Conservation (phyloP, 35 echinoderm and acorn worm genomes). For the Apostichopus californicus region DNA sequence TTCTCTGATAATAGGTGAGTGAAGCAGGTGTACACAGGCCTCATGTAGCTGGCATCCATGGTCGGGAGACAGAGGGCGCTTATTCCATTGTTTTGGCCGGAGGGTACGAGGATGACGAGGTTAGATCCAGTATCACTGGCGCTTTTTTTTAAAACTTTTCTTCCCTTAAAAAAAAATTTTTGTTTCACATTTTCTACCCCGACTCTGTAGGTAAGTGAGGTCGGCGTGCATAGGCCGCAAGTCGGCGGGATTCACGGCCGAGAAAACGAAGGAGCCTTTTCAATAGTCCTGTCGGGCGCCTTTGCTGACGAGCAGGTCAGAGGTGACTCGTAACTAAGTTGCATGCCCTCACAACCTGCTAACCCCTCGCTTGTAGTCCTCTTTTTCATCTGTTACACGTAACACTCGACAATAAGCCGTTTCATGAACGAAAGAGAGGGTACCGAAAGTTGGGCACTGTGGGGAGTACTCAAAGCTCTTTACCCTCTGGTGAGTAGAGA, state of each 20-base stretch:
- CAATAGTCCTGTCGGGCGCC: conserved; percentile 58
- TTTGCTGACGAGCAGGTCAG: conserved; percentile 58
- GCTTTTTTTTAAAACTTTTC: neutral
- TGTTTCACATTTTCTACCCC: conserved; percentile 22
- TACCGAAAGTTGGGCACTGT: no score
- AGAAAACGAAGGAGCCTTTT: conserved; percentile 56
- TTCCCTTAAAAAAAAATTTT: conserved; percentile 30
- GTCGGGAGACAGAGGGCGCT: conserved; percentile 91
- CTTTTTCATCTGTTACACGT: neutral
- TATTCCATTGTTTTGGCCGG: conserved; percentile 99
- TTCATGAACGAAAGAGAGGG: neutral
- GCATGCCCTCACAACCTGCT: conserved; percentile 44
- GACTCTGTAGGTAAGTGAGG: conserved; percentile 58
- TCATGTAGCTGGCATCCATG: conserved; percentile 98
- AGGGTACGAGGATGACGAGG: conserved; percentile 98
- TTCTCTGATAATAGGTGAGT: conserved; percentile 75
- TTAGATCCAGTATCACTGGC: conserved; percentile 32
- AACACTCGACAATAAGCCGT: neutral
- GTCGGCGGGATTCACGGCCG: conserved; percentile 56
- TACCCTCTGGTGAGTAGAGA: no score
- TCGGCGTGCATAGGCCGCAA: conserved; percentile 56
- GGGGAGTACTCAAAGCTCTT: no score
- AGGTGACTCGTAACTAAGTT: conserved; percentile 50
- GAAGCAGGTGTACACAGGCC: conserved; percentile 95
- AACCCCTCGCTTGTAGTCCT: neutral